A percentile compares a stretch with the other conserved stretches of the same genome.
phyloP scores from a whole-genome alignment of 2,113 vertebrate species.

The Apus apus region DNA sequence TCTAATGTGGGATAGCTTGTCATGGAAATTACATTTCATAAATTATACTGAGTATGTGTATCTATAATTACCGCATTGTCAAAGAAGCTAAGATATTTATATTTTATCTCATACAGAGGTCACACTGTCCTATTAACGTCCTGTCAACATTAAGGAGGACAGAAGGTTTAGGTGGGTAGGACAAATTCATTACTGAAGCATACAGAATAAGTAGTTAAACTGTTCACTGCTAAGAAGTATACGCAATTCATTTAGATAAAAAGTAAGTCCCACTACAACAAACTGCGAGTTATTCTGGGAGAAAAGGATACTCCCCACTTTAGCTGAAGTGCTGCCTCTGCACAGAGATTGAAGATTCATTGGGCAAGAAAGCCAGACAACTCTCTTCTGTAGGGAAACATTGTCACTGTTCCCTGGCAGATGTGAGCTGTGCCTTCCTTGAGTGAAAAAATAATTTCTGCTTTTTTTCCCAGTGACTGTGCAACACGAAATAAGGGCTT shows the following conservation, averaged over 20 bases:
- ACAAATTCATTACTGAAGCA: background rate
- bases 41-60: background rate
- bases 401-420: accelerated
- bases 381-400: background rate
- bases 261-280: background rate
- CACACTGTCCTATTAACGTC: background rate
- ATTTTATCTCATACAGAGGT: background rate
- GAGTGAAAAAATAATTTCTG: background rate
- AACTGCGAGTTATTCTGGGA: background rate
- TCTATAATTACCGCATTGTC: background rate
- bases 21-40: background rate
- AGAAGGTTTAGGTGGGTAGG: background rate
- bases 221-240: background rate
- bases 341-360: background rate
- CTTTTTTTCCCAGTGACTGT: background rate
- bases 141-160: background rate
- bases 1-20: background rate
- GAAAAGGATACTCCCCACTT: background rate
- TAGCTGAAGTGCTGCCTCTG: background rate
- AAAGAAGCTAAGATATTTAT: background rate
- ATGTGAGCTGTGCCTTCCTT: background rate
- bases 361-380: accelerated
- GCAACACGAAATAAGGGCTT: background rate
- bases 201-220: background rate
- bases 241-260: background rate